phyloP scores from a whole-genome alignment of 1,140 invertebrate genomes.

The Littorina saxatilis region DNA sequence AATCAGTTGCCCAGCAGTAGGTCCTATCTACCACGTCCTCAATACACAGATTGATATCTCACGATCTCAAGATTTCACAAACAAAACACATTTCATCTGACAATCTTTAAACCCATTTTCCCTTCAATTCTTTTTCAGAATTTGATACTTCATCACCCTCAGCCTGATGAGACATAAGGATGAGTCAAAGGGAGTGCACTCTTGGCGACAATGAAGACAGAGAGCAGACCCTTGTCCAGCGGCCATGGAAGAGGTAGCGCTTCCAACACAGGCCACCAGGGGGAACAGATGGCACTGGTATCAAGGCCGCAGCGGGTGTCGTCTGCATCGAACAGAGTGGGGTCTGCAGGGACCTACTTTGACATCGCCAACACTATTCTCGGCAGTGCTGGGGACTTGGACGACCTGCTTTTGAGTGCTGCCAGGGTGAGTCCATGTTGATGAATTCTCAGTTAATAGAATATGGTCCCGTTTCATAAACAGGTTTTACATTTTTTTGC shows the following conservation, averaged over 20 bases:
- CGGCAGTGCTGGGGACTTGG: slow-evolving; percentile 59
- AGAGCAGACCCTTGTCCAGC: neutral
- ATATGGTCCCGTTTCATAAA: too few species aligned
- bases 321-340: neutral
- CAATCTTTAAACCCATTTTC: too few species aligned
- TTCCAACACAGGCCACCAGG: neutral
- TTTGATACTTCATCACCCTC: neutral
- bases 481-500: too few species aligned
- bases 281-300: neutral
- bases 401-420: slow-evolving; percentile 66
- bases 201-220: slow-evolving; percentile 12
- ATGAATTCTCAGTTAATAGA: too few species aligned
- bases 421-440: slow-evolving; percentile 64
- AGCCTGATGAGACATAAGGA: neutral
- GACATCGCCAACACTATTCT: slow-evolving; percentile 71
- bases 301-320: neutral
- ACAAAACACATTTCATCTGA: too few species aligned
- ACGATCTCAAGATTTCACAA: too few species aligned
- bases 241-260: neutral
- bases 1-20: too few species aligned
- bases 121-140: too few species aligned
- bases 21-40: too few species aligned
- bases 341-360: slow-evolving; percentile 59
- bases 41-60: too few species aligned
- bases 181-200: slow-evolving; percentile 4